A percentile compares a stretch with the other conserved stretches of the same genome.
Conservation (phyloP, 2,888 invertebrate species). For the Pedicia rivosa region DNA sequence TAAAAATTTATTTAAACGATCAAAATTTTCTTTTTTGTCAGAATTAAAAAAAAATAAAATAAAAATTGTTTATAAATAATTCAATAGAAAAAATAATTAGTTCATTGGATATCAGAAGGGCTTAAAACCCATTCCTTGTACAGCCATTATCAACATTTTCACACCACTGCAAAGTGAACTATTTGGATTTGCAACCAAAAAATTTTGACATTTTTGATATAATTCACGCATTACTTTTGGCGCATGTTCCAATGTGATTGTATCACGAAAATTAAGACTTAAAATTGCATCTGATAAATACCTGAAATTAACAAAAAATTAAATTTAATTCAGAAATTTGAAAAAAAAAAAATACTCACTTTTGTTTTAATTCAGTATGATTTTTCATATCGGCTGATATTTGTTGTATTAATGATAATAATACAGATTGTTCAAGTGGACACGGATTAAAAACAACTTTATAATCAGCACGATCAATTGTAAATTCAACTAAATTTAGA, state of each 20-base stretch:
- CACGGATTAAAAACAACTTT: constrained; percentile 62
- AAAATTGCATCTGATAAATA: constrained; percentile 78
- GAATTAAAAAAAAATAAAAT: too few relatives aligned
- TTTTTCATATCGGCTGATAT: constrained; percentile 76
- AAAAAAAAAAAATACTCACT: constrained; percentile 33
- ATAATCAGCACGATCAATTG: constrained; percentile 73
- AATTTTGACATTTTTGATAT: constrained; percentile 54
- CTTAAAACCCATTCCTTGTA: constrained; percentile 21
- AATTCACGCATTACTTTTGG: constrained; percentile 61
- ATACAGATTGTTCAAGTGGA: constrained; percentile 69
- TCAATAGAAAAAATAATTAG: too few relatives aligned
- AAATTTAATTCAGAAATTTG: background rate
- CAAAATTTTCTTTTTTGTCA: too few relatives aligned
- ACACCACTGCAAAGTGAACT: constrained; percentile 38
- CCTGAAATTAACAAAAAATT: constrained; percentile 35
- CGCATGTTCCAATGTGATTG: constrained; percentile 69
- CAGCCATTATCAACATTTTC: constrained; percentile 27
- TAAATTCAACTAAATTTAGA: constrained; percentile 67
- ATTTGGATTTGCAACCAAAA: constrained; percentile 46
- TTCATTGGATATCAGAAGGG: too few relatives aligned
- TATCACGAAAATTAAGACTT: constrained; percentile 59
- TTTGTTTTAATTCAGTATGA: constrained; percentile 67
- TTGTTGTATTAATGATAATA: constrained; percentile 88
- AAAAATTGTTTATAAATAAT: too few relatives aligned
- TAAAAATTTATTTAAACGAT: too few relatives aligned